Evolutionary conservation across 2,888 invertebrate genomes (phyloP), one percentile per base, ranked within the genome.

Genomic region (Pollenia angustigena): DNA sequence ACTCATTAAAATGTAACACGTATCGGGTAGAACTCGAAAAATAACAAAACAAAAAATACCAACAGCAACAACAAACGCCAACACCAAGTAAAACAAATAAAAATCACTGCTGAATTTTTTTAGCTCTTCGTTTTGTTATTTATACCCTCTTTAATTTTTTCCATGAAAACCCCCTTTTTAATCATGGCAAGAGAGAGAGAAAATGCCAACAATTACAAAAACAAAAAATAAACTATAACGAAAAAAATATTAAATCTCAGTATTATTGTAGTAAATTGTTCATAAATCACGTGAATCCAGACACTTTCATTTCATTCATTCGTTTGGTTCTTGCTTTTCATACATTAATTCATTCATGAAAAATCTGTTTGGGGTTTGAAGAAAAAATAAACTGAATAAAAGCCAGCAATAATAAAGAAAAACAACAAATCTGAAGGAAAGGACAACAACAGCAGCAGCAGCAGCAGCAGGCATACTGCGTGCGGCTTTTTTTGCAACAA

Each of bases 1-100:
- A 87, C 87, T 87, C 87, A 87, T 87, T 87, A 87, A 87, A 87
- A 84, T 81, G 76, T 87, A 84, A 87, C 87, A 83, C 84, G 84
- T 84, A 87, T 81, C 76, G 87, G 87, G 87, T 81, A 76, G 84
- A 81, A 84, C 87, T 81, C 60, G 23, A 62, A 48, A 64, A 78
- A 60, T 23, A 76, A 62, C 58, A 79, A 84, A 44, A 42, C 44
- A 16, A 60, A 16, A n/a, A 42, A 48, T 2, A 44, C 4, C 23
- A 74, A 48, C 50, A 23, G 0, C 46, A 72, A 32, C 60, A 72
- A 56, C 60, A 42, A 74, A 48, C 23, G 9, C 50, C 62, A 75
- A 64, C 62, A 12, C 42, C 7, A 68, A 16, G 16, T 42, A 11
- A 46, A 52, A 11, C 1, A 48, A 32, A 32, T 32, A 23, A 58